phyloP scores from a whole-genome alignment of 2,113 vertebrate species.

The Hemicordylus capensis region DNA sequence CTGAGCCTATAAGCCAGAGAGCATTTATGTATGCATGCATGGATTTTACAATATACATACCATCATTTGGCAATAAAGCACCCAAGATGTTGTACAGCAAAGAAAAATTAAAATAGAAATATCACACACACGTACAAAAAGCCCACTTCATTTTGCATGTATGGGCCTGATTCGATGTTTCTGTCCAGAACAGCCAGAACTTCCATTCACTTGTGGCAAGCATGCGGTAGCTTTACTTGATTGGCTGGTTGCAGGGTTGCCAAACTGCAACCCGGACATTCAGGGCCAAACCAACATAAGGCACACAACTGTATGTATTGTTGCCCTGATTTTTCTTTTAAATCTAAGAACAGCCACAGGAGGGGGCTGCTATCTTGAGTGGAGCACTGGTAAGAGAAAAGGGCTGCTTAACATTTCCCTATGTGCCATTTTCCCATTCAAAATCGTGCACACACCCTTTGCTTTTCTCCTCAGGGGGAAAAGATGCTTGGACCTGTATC shows the following conservation, averaged over 20 bases:
- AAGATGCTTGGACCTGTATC: too few species aligned
- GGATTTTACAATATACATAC: too few species aligned
- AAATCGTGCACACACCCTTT: too few species aligned
- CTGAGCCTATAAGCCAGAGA: too few species aligned
- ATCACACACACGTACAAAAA: too few species aligned
- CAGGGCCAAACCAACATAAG: background rate
- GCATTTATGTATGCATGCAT: too few species aligned
- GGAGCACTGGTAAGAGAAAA: background rate
- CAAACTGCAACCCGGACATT: background rate
- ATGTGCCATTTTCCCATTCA: background rate
- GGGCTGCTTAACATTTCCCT: background rate
- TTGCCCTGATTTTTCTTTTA: too few species aligned
- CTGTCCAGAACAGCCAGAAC: background rate
- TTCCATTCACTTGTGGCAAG: background rate
- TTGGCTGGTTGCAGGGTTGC: background rate
- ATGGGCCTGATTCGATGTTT: background rate
- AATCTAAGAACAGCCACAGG: background rate
- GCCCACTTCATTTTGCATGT: too few species aligned
- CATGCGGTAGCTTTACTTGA: background rate
- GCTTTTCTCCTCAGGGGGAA: too few species aligned
- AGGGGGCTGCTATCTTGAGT: background rate
- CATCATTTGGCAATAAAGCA: too few species aligned
- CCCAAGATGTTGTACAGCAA: too few species aligned
- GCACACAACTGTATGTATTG: background rate
- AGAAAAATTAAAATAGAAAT: too few species aligned